Evolutionary conservation across 2,113 vertebrate genomes (phyloP).

Genomic region (Paraplagusia blochii): DNA sequence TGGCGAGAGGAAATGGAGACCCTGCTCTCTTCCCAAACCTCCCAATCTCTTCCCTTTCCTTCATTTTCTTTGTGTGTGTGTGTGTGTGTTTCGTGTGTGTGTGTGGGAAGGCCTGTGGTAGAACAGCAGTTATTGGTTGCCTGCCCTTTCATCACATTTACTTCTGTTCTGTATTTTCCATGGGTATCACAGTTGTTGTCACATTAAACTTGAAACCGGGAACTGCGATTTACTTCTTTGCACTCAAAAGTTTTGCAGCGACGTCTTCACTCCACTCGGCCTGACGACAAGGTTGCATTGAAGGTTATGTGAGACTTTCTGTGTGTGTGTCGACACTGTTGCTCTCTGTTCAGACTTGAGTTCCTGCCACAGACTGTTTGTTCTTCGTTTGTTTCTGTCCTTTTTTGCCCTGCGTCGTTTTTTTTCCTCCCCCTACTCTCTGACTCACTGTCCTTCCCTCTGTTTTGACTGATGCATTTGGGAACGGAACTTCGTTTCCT

Average conservation of each 20-base stretch:
- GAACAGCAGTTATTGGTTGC: conserved; percentile 25
- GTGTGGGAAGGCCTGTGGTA: conserved; percentile 22
- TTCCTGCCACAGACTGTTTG: conserved; percentile 16
- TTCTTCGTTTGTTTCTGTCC: conserved; percentile 5
- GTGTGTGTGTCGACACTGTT: conserved; percentile 12
- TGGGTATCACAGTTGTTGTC: conserved; percentile 3
- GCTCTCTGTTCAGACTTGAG: conserved; percentile 21
- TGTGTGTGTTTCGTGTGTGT: conserved; percentile 12
- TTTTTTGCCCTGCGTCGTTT: background rate
- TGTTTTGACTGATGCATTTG: conserved; percentile 13
- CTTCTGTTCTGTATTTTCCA: conserved; percentile 9
- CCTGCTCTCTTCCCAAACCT: conserved; percentile 56
- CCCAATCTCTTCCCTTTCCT: conserved; percentile 45
- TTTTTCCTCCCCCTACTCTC: background rate
- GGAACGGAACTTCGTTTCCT: conserved; percentile 7
- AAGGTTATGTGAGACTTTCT: conserved; percentile 1
- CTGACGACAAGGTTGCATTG: conserved; percentile 1
- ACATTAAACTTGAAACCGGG: conserved; percentile 6
- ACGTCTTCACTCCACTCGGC: background rate
- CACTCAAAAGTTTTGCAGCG: too few relatives aligned
- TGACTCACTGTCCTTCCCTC: background rate
- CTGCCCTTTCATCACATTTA: conserved; percentile 13
- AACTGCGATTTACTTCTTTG: background rate
- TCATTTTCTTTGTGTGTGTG: conserved; percentile 10
- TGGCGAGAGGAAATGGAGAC: conserved; percentile 74